Percentiles rank a stretch among this genome's conserved stretches.
These are phyloP conservation scores for Dendrolimus pini DNA, from an alignment of 2,888 invertebrate species.

Conservation along the genomic window DNA sequence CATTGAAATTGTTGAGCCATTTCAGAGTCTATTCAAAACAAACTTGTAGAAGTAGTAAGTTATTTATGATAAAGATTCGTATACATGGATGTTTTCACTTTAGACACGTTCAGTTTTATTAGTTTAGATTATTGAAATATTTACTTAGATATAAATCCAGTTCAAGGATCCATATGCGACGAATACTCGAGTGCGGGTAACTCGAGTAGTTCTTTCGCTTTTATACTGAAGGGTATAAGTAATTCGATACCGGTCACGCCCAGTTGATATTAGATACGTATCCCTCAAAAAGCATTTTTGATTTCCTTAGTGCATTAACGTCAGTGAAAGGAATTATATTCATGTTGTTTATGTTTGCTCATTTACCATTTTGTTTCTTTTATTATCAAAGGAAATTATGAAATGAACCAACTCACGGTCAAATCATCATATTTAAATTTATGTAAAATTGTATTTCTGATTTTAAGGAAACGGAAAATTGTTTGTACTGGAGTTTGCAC, in stretches of 20 bases:
- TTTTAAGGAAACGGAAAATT: no score
- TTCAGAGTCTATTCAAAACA: no score
- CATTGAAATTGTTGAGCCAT: no score
- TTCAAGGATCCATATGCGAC: conserved; percentile 1
- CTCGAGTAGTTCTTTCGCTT: conserved; percentile 47
- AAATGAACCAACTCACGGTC: no score
- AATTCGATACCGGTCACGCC: conserved; percentile 55
- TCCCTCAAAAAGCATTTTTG: conserved; percentile 43
- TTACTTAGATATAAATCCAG: background rate
- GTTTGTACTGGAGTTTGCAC: no score
- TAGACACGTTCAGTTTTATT: no score
- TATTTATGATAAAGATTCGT: no score
- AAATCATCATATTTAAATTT: no score
- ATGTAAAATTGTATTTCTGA: no score
- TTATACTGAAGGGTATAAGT: conserved; percentile 65
- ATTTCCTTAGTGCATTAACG: conserved; percentile 65
- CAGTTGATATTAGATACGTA: conserved; percentile 40
- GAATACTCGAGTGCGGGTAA: conserved; percentile 45
- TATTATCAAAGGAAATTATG: background rate
- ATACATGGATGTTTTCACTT: no score
- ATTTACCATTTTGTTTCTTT: background rate
- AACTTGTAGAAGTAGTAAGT: no score
- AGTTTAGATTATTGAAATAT: background rate
- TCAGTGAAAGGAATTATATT: conserved; percentile 44
- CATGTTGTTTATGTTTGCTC: background rate